Evolutionary conservation across 2,113 vertebrate genomes (phyloP).

Genomic region (Peromyscus maniculatus): DNA sequence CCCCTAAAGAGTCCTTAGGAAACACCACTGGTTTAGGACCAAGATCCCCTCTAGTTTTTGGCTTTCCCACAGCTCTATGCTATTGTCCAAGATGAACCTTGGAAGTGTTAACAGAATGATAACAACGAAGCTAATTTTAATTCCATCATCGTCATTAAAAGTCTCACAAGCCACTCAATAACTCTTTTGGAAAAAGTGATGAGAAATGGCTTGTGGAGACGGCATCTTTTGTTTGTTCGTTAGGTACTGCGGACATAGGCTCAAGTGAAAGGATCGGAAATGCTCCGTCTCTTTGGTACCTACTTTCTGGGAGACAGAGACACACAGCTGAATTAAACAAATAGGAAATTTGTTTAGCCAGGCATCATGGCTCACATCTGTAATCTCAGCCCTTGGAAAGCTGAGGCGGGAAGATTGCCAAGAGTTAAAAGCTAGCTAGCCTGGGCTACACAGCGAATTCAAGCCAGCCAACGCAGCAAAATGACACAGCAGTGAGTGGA

Average conservation of each 20-base stretch:
- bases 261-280: not conserved
- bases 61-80: not conserved
- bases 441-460: not conserved
- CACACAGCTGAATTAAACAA: conserved; percentile 10
- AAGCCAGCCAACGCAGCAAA: not conserved
- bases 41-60: not conserved
- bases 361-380: not conserved
- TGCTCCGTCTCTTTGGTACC: not conserved
- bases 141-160: conserved; percentile 59
- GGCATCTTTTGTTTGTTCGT: not conserved
- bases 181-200: conserved; percentile 40
- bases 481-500: not conserved
- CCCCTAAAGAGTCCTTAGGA: not conserved
- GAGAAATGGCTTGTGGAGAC: conserved; percentile 21
- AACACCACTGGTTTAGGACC: not conserved
- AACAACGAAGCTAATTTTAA: conserved; percentile 58
- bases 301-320: not conserved
- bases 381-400: not conserved
- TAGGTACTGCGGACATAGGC: not conserved
- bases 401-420: not conserved
- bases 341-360: not conserved
- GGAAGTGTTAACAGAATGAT: conserved; percentile 57
- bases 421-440: not conserved
- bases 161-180: conserved; percentile 65
- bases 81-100: conserved; percentile 63